Percentiles rank a stretch among this genome's conserved stretches.
phyloP scores from a whole-genome alignment of 2,888 invertebrate species.

The Villa cingulata region DNA sequence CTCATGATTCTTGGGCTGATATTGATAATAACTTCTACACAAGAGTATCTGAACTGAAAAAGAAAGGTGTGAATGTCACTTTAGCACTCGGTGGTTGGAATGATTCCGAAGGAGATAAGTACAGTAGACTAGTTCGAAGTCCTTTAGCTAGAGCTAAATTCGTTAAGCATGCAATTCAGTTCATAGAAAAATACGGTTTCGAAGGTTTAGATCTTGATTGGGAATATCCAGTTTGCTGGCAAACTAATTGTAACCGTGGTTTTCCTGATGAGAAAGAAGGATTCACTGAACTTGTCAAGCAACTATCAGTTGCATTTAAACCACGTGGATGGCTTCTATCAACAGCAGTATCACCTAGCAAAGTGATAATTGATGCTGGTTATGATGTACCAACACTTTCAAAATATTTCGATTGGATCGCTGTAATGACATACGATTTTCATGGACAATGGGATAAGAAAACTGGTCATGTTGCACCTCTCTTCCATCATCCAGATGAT shows the following conservation, averaged over 20 bases:
- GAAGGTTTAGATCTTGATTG: constrained; percentile 92
- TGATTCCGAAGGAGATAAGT: constrained; percentile 81
- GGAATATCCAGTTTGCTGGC: constrained; percentile 66
- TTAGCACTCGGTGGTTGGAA: constrained; percentile 93
- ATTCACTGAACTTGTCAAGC: constrained; percentile 59
- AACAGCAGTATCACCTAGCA: constrained; percentile 77
- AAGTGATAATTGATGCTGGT: constrained; percentile 72
- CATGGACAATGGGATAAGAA: constrained; percentile 88
- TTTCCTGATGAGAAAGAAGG: constrained; percentile 69
- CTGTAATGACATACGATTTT: constrained; percentile 86
- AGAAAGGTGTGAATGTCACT: constrained; percentile 68
- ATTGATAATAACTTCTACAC: constrained; percentile 79
- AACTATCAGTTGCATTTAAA: constrained; percentile 52
- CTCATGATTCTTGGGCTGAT: constrained; percentile 85
- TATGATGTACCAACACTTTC: constrained; percentile 69
- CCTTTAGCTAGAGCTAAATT: constrained; percentile 59
- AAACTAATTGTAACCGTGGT: constrained; percentile 76
- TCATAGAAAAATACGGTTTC: constrained; percentile 67
- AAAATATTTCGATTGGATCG: constrained; percentile 72
- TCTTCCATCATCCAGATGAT: constrained; percentile 70
- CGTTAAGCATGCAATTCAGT: constrained; percentile 57
- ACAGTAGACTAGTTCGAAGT: constrained; percentile 69
- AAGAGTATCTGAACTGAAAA: constrained; percentile 62
- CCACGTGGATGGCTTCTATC: constrained; percentile 59
- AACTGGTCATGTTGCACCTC: constrained; percentile 78